Evolutionary conservation across 30 jellyfish, hydroid and myxozoan genomes (phyloP).

Genomic region (Catostylus mosaicus): DNA sequence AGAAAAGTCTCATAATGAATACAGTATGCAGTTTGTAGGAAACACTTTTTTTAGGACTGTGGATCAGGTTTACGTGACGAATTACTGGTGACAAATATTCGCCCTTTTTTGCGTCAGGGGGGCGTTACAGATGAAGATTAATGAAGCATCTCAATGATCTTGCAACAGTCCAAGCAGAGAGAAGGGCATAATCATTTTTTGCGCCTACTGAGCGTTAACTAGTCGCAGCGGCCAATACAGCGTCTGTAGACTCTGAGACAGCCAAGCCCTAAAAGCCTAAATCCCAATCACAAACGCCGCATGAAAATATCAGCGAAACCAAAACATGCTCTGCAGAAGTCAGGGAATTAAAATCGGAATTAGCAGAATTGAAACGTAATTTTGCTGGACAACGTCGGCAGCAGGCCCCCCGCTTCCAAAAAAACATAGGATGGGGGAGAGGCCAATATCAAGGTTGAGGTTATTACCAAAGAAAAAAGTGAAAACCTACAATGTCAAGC

Average conservation of each 20-base stretch:
- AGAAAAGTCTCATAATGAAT: no score
- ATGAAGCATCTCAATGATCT: conserved; percentile 32
- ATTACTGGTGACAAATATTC: conserved; percentile 21
- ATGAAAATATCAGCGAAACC: conserved; percentile 13
- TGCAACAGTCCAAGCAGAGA: conserved; percentile 50
- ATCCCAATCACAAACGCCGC: conserved; percentile 9
- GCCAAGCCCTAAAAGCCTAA: conserved; percentile 22
- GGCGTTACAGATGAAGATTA: conserved; percentile 56
- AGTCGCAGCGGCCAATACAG: conserved; percentile 34
- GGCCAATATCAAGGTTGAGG: conserved; percentile 35
- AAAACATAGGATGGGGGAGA: conserved; percentile 16
- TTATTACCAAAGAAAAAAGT: conserved; percentile 27
- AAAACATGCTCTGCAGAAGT: conserved; percentile 37
- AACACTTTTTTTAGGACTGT: no score
- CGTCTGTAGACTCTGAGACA: conserved; percentile 7
- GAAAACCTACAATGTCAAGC: conserved; percentile 48
- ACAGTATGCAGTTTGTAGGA: no score
- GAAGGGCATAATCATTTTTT: conserved; percentile 36
- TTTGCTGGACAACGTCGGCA: conserved; percentile 22
- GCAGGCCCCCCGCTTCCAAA: conserved; percentile 37
- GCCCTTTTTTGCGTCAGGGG: conserved; percentile 8
- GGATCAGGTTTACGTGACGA: conserved; percentile 32
- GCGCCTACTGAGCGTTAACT: conserved; percentile 54
- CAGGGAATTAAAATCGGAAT: conserved; percentile 37
- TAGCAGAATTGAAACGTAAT: conserved; percentile 38